phyloP scores from a whole-genome alignment of 2,888 invertebrate genomes.

The Holacanthella duospinosa region DNA sequence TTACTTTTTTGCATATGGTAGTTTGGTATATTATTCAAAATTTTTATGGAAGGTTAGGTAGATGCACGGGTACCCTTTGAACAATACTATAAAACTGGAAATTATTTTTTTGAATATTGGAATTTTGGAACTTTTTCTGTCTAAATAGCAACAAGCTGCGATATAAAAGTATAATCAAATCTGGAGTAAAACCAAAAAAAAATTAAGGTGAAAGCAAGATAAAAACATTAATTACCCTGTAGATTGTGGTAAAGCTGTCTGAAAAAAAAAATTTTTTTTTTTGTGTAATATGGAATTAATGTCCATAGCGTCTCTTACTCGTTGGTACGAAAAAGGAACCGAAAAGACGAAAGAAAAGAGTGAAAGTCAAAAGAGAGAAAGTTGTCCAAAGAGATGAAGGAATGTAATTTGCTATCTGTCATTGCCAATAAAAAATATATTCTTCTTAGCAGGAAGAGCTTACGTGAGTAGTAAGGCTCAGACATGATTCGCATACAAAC shows the following conservation, averaged over 20 bases:
- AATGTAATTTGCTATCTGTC: conserved; percentile 22
- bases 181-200: too few species aligned
- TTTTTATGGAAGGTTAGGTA: too few species aligned
- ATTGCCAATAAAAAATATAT: conserved; percentile 24
- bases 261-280: neutral
- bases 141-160: too few species aligned
- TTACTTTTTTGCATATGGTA: too few species aligned
- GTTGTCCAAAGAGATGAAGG: conserved; percentile 17
- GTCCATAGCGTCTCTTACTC: neutral
- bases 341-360: conserved; percentile 8
- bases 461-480: conserved; percentile 1
- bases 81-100: too few species aligned
- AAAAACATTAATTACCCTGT: too few species aligned
- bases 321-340: conserved; percentile 7
- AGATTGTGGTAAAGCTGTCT: neutral
- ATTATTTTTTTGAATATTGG: too few species aligned
- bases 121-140: too few species aligned
- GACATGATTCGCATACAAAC: neutral
- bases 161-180: neutral
- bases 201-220: too few species aligned
- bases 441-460: neutral
- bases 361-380: conserved; percentile 12
- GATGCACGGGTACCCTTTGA: too few species aligned
- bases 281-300: conserved; percentile 5
- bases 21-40: too few species aligned